Conservation (phyloP, 2,888 invertebrate genomes). For the Zaprionus lineosus region DNA sequence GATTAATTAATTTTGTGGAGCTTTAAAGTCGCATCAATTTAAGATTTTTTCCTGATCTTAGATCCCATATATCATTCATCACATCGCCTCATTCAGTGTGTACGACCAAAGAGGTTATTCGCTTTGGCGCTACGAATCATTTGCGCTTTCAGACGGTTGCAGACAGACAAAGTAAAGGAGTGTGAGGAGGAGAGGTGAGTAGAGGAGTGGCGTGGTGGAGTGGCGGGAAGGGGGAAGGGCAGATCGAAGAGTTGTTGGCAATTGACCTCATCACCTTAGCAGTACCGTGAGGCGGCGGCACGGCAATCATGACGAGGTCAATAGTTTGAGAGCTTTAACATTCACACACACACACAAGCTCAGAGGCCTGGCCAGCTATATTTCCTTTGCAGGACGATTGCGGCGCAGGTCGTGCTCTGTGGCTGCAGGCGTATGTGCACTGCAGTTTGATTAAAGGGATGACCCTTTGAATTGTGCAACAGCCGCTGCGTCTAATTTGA, state of each 20-base stretch:
- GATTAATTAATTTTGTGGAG: too few species aligned
- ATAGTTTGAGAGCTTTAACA: constrained; percentile 34
- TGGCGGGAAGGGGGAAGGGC: neutral
- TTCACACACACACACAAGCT: too few species aligned
- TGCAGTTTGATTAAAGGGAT: constrained; percentile 66
- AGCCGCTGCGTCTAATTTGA: constrained; percentile 56
- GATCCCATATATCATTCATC: too few species aligned
- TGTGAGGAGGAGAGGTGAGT: too few species aligned
- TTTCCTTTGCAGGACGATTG: neutral
- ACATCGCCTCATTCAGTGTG: too few species aligned
- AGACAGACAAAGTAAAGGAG: too few species aligned
- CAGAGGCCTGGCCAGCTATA: neutral
- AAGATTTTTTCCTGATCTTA: too few species aligned
- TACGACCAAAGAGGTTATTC: too few species aligned
- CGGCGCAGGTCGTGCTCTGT: constrained; percentile 7
- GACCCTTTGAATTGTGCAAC: constrained; percentile 42
- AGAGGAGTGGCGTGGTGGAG: too few species aligned
- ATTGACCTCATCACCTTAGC: constrained; percentile 33
- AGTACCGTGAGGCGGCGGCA: constrained; percentile 4
- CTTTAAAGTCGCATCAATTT: too few species aligned
- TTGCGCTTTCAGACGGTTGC: too few species aligned
- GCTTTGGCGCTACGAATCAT: too few species aligned
- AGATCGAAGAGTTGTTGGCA: constrained; percentile 22
- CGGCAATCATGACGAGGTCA: constrained; percentile 36
- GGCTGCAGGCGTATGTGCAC: constrained; percentile 26